These are phyloP conservation scores for Pediacus dermestoides DNA, from an alignment of 2,888 invertebrate genomes.

Conservation along the genomic window DNA sequence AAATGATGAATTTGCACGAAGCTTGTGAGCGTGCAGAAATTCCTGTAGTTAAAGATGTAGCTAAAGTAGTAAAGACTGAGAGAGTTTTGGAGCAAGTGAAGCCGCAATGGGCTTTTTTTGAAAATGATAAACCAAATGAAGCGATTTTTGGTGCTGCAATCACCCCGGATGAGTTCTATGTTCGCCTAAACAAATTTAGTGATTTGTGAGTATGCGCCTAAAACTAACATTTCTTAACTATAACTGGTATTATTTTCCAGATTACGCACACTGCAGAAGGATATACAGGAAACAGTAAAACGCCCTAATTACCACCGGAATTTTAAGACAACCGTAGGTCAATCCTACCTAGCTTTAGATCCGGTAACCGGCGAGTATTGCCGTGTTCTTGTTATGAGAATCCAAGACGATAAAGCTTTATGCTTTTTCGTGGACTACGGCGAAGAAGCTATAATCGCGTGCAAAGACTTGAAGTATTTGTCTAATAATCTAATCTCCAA, in stretches of 20 bases:
- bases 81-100: slow-evolving; percentile 24
- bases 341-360: slow-evolving; percentile 54
- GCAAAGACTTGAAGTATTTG: slow-evolving; percentile 51
- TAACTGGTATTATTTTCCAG: slow-evolving; percentile 17
- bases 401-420: slow-evolving; percentile 47
- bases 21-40: slow-evolving; percentile 49
- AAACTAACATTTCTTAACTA: neutral
- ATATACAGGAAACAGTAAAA: slow-evolving; percentile 24
- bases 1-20: slow-evolving; percentile 51
- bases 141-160: slow-evolving; percentile 52
- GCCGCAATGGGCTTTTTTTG: slow-evolving; percentile 54
- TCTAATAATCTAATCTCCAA: slow-evolving; percentile 52
- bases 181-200: slow-evolving; percentile 52
- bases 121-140: slow-evolving; percentile 42
- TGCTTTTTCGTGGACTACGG: slow-evolving; percentile 65
- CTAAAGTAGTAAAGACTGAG: slow-evolving; percentile 18
- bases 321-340: slow-evolving; percentile 43
- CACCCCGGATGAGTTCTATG: slow-evolving; percentile 52
- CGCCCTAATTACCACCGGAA: slow-evolving; percentile 33
- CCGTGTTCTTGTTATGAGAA: slow-evolving; percentile 51
- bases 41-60: slow-evolving; percentile 34
- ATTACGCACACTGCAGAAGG: slow-evolving; percentile 25
- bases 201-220: too few relatives aligned
- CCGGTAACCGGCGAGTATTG: slow-evolving; percentile 49
- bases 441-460: slow-evolving; percentile 51